phyloP scores from a whole-genome alignment of 2,113 vertebrate species.

The Ochotona curzoniae region DNA sequence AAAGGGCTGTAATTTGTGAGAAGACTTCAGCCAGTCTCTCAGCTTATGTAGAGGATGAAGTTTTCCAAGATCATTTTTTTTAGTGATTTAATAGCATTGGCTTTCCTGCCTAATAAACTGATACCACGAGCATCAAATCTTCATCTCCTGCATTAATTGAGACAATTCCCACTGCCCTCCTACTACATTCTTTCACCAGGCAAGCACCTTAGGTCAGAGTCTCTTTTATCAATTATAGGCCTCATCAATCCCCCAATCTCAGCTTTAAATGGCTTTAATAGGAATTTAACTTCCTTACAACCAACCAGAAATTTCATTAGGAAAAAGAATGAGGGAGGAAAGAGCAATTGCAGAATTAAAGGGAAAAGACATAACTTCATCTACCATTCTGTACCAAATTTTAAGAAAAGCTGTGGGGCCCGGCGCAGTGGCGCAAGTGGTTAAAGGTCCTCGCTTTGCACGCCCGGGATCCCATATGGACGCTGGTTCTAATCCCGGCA shows the following conservation, averaged over 20 bases:
- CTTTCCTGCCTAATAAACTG: constrained; percentile 77
- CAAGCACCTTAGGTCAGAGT: constrained; percentile 79
- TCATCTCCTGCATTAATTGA: constrained; percentile 73
- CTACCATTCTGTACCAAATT: neutral
- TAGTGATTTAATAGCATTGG: constrained; percentile 65
- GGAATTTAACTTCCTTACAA: constrained; percentile 79
- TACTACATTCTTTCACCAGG: constrained; percentile 75
- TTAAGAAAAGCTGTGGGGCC: neutral
- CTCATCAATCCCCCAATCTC: constrained; percentile 80
- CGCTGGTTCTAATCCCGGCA: too few species aligned
- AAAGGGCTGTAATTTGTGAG: constrained; percentile 31
- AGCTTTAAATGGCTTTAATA: constrained; percentile 73
- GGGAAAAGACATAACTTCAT: neutral
- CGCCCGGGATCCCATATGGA: too few species aligned
- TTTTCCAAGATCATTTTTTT: constrained; percentile 61
- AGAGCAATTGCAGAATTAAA: constrained; percentile 41
- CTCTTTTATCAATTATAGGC: constrained; percentile 81
- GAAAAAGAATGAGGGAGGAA: constrained; percentile 42
- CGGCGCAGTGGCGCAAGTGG: too few species aligned
- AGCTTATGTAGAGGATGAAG: constrained; percentile 11
- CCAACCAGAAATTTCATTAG: constrained; percentile 74
- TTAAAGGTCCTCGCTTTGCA: too few species aligned
- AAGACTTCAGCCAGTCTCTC: neutral
- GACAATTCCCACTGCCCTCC: constrained; percentile 72
- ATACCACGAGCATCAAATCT: constrained; percentile 70